Evolutionary conservation across 2,797 vertebrate genomes (phyloP).

Genomic region (Tenualosa ilisha): DNA sequence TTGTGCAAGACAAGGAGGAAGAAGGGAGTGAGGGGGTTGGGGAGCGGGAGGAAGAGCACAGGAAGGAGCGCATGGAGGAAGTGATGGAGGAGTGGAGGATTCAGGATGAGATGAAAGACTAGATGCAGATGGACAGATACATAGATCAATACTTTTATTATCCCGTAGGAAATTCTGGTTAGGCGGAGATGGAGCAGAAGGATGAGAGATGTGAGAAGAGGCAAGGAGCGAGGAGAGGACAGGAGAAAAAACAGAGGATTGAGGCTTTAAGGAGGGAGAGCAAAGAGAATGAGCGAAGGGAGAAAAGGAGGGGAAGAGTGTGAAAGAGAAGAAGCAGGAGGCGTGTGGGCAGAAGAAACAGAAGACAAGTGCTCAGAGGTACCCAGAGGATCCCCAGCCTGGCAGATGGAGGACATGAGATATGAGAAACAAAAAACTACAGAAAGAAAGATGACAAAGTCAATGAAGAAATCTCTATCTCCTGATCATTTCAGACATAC

Average conservation of each 20-base stretch:
- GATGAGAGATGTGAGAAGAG: constrained; percentile 53
- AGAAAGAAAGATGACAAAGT: constrained; percentile 25
- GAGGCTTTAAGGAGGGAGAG: background rate
- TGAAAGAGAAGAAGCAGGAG: constrained; percentile 49
- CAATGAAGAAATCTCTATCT: constrained; percentile 27
- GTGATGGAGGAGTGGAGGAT: background rate
- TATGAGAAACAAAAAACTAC: constrained; percentile 5
- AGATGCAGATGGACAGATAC: background rate
- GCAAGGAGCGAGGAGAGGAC: constrained; percentile 43
- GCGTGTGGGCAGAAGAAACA: background rate
- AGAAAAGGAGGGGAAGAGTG: constrained; percentile 23
- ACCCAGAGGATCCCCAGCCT: constrained; percentile 36
- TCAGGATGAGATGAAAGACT: background rate
- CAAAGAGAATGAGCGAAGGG: background rate
- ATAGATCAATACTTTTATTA: no score
- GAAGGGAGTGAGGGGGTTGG: background rate
- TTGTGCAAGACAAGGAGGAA: constrained; percentile 49
- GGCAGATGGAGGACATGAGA: constrained; percentile 56
- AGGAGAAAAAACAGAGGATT: background rate
- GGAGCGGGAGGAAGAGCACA: background rate
- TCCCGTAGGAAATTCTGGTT: no score
- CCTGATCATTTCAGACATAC: background rate
- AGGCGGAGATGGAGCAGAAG: constrained; percentile 41
- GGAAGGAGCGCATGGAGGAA: background rate
- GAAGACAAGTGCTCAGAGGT: background rate